Base-by-base conservation (phyloP, 1,140 invertebrate species). In the Eriocheir sinensis region DNA sequence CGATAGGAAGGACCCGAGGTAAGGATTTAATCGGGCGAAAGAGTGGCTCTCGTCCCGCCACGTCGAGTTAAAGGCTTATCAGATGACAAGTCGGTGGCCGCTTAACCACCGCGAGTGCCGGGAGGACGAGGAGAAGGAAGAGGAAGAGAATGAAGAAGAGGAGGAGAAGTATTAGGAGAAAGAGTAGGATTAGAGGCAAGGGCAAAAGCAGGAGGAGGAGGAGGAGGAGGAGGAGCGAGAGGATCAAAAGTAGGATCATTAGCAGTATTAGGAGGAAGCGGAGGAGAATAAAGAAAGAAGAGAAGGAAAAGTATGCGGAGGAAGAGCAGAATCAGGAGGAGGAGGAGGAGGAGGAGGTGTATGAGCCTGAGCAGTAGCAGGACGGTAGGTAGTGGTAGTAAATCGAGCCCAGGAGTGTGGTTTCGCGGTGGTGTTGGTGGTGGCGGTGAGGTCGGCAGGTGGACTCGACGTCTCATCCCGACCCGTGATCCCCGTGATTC, bases 361-460 rank as follows among this genome's bases (percentile, higher is more conserved):
- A n/a, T n/a, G n/a, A n/a, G n/a, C n/a, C n/a, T n/a, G n/a, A n/a
- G n/a, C n/a, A n/a, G n/a, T n/a, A n/a, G n/a, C n/a, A n/a, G n/a
- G n/a, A n/a, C n/a, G n/a, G n/a, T n/a, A n/a, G 83, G n/a, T 0
- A 86, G n/a, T 34, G 9, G 83, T n/a, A 27, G 40, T 12, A 86
- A 40, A 9, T 40, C 21, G 83, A 86, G 34, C 32, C 40, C 36
- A 3, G 6, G 83, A 15, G 30, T 38, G 83, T 21, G 83, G 40
- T 86, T 86, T n/a, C 6, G 83, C 21, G 83, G 40, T 86, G 83
- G 60, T 72, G 60, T 21, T 72, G 60, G 60, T 72, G 6, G 60
- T 72, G 60, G 60, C n/a, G 17, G 83, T 40, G 83, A 36, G 83
- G 83, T 38, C 34, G 83, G 36, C 83, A 40, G 83, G 40, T 38